Evolutionary conservation across 2,888 invertebrate genomes (phyloP).

Genomic region (Nomada fucata): DNA sequence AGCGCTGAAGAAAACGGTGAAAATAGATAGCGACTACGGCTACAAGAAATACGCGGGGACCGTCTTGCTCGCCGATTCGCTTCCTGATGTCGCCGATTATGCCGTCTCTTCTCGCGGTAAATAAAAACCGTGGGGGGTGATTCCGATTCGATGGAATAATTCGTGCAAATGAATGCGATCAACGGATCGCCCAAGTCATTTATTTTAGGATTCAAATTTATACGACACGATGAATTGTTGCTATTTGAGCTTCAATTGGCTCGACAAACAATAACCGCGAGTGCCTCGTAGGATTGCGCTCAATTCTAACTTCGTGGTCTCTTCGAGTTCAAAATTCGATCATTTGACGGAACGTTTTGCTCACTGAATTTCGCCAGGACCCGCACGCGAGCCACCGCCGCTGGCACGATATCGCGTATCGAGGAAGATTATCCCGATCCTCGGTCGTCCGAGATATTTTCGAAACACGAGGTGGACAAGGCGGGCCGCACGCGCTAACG

Average conservation of each 20-base stretch:
- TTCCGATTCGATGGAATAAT: slow-evolving; percentile 2
- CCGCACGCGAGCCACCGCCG: not conserved
- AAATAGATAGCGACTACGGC: slow-evolving; percentile 59
- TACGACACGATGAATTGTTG: no score
- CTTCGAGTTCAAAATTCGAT: slow-evolving; percentile 50
- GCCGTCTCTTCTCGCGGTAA: slow-evolving; percentile 8
- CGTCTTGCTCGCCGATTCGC: slow-evolving; percentile 41
- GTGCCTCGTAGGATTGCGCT: slow-evolving; percentile 26
- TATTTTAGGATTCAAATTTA: no score
- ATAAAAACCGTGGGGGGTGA: not conserved
- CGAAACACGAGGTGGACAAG: slow-evolving; percentile 14
- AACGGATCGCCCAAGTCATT: no score
- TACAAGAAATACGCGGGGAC: slow-evolving; percentile 57
- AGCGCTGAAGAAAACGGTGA: slow-evolving; percentile 63
- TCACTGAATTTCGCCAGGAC: not conserved
- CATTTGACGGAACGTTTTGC: slow-evolving; percentile 38
- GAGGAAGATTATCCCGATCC: not conserved
- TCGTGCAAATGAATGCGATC: not conserved
- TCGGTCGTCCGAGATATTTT: not conserved
- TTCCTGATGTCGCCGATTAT: slow-evolving; percentile 60
- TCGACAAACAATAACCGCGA: slow-evolving; percentile 37
- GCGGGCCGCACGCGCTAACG: slow-evolving; percentile 78
- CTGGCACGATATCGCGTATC: not conserved
- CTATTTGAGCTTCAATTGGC: slow-evolving; percentile 28
- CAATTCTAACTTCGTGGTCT: slow-evolving; percentile 43